Conservation (phyloP, 2,888 invertebrate species). For the Lithophane semibrunnea region DNA sequence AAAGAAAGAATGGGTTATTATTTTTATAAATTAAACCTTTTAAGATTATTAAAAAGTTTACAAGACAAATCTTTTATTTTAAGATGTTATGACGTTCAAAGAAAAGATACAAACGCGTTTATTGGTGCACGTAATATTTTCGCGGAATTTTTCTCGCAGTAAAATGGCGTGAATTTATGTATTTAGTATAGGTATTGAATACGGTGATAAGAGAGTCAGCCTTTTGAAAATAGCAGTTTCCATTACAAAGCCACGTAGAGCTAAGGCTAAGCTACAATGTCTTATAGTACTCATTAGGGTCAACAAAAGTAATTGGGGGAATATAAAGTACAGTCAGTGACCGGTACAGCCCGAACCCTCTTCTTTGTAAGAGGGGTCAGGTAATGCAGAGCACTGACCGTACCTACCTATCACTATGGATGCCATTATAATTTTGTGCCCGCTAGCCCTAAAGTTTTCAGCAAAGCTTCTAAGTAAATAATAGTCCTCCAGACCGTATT, state of each 20-base stretch:
- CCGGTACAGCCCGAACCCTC: too few species aligned
- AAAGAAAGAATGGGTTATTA: too few species aligned
- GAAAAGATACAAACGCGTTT: slow-evolving; percentile 43
- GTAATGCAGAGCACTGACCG: too few species aligned
- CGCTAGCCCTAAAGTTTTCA: not conserved
- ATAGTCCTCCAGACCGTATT: too few species aligned
- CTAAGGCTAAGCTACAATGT: not conserved
- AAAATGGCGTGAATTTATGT: not conserved
- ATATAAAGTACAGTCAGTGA: too few species aligned
- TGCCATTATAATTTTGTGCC: not conserved
- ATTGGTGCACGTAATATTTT: not conserved
- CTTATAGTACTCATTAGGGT: not conserved
- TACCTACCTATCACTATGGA: not conserved
- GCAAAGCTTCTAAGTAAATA: slow-evolving; percentile 5
- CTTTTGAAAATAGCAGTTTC: not conserved
- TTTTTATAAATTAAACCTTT: too few species aligned
- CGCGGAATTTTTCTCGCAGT: not conserved
- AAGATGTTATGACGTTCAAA: slow-evolving; percentile 13
- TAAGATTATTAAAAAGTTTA: not conserved
- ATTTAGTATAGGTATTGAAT: not conserved
- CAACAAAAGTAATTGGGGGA: not conserved
- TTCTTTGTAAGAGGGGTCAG: too few species aligned
- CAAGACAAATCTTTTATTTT: not conserved
- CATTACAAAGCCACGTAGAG: not conserved
- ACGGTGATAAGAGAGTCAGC: not conserved